Evolutionary conservation across 2,797 vertebrate species (phyloP).

Genomic region (Parambassis ranga): DNA sequence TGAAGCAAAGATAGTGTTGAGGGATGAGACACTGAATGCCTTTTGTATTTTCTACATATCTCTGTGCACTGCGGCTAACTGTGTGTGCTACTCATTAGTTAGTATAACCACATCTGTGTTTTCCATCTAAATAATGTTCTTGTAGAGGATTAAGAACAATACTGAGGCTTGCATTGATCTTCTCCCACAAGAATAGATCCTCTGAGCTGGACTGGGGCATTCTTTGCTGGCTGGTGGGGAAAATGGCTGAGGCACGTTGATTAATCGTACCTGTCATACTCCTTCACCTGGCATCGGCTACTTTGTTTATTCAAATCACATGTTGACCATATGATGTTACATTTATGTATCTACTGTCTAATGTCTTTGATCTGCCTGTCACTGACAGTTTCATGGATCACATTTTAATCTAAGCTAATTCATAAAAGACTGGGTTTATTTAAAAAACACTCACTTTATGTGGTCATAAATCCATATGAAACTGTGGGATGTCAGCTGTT

Average conservation of each 20-base stretch:
- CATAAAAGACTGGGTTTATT: conserved; percentile 6
- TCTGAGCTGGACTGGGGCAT: neutral
- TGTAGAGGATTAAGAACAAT: conserved; percentile 29
- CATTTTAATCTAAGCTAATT: neutral
- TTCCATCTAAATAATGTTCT: conserved; percentile 28
- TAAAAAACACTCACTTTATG: neutral
- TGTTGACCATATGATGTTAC: conserved; percentile 13
- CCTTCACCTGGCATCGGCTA: neutral
- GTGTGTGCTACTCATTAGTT: conserved; percentile 52
- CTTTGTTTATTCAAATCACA: conserved; percentile 33
- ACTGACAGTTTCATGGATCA: conserved; percentile 14
- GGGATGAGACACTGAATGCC: conserved; percentile 2
- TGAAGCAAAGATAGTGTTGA: conserved; percentile 21
- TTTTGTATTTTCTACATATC: conserved; percentile 18
- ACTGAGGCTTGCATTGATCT: too few species aligned
- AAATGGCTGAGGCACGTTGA: conserved; percentile 23
- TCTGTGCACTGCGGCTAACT: neutral
- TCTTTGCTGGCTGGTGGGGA: neutral
- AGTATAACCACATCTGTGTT: conserved; percentile 38
- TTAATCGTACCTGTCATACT: conserved; percentile 18
- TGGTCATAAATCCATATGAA: neutral
- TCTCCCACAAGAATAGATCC: neutral
- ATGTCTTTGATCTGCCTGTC: conserved; percentile 41
- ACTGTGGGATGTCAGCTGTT: conserved; percentile 19
- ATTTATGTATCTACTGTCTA: conserved; percentile 14